Percentiles rank a stretch among this genome's conserved stretches.
Conservation (phyloP, 2,888 invertebrate genomes). For the Chrysolina oricalcia region DNA sequence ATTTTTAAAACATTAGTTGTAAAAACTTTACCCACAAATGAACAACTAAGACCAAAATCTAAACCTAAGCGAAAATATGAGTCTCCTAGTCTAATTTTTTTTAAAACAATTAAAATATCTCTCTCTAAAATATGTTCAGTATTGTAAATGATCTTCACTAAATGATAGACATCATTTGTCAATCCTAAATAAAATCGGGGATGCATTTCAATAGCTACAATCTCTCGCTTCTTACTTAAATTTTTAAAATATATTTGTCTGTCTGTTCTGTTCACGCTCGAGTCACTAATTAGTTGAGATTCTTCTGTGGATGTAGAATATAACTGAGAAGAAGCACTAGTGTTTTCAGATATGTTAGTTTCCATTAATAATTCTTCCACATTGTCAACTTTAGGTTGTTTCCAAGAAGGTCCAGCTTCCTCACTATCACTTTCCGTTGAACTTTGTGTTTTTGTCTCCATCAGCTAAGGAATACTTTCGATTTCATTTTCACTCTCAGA, state of each 20-base stretch:
- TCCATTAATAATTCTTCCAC: too few species aligned
- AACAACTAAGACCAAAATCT: too few species aligned
- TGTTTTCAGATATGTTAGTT: slow-evolving; percentile 1
- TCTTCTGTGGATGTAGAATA: slow-evolving; percentile 1
- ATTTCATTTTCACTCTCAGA: neutral
- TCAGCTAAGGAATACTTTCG: too few species aligned
- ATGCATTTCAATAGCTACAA: neutral
- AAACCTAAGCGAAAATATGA: too few species aligned
- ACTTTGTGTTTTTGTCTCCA: too few species aligned
- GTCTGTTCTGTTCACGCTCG: neutral
- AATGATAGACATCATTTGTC: slow-evolving; percentile 21
- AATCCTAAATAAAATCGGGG: too few species aligned
- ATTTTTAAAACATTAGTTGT: too few species aligned
- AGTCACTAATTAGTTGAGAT: slow-evolving; percentile 17
- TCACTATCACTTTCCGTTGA: too few species aligned
- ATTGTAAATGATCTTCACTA: slow-evolving; percentile 11
- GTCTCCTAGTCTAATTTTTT: slow-evolving; percentile 21
- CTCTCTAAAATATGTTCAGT: slow-evolving; percentile 11
- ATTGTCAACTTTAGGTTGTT: slow-evolving; percentile 11
- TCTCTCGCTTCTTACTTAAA: neutral
- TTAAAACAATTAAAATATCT: slow-evolving; percentile 14
- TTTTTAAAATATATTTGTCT: neutral
- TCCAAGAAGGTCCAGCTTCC: neutral
- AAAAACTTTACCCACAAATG: too few species aligned
- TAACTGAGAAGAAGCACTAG: neutral